These are phyloP conservation scores for Melanogrammus aeglefinus DNA, from an alignment of 2,797 vertebrate species.

Conservation along the genomic window DNA sequence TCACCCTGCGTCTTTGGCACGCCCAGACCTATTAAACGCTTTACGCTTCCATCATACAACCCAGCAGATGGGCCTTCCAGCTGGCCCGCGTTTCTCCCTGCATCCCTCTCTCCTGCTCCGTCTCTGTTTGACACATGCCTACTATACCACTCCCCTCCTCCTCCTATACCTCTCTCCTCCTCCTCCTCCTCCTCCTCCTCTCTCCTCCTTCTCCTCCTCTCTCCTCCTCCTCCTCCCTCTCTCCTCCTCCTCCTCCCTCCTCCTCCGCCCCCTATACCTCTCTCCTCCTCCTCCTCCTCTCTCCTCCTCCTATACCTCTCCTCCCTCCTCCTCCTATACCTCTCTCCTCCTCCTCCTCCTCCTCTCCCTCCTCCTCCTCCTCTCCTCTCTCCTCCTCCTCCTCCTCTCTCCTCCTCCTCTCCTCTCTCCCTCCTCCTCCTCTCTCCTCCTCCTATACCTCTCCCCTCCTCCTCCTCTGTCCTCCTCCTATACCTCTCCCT, in stretches of 20 bases:
- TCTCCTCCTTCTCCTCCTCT: conserved; percentile 1
- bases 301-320: neutral
- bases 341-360: too few species aligned
- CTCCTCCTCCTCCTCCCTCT: conserved; percentile 1
- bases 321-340: too few species aligned
- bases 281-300: conserved; percentile 21
- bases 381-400: too few species aligned
- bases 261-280: neutral
- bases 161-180: conserved; percentile 6
- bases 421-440: too few species aligned
- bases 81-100: conserved; percentile 49
- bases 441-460: neutral
- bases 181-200: conserved; percentile 13
- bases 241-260: neutral
- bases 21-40: conserved; percentile 31
- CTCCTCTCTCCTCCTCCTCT: too few species aligned
- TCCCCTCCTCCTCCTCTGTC: neutral
- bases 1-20: conserved; percentile 46
- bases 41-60: conserved; percentile 29
- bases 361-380: too few species aligned
- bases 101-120: conserved; percentile 23
- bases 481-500: neutral
- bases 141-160: neutral
- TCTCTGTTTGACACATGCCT: neutral
- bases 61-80: conserved; percentile 61